These are phyloP conservation scores for Xestobium rufovillosum DNA, from an alignment of 2,888 invertebrate species.

Conservation along the genomic window DNA sequence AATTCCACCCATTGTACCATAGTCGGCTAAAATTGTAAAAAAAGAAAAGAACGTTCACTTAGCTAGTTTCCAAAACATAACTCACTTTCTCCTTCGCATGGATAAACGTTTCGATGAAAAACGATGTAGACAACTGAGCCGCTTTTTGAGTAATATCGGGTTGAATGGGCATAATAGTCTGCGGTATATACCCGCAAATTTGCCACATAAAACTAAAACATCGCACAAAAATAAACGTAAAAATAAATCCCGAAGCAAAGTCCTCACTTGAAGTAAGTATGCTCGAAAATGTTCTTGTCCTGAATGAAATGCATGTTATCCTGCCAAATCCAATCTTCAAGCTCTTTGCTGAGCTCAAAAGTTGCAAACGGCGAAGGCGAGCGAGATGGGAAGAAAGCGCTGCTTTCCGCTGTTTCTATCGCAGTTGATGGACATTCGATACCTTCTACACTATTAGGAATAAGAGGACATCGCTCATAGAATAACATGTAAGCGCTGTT, in stretches of 20 bases:
- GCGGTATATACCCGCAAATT: slow-evolving; percentile 89
- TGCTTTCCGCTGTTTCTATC: slow-evolving; percentile 28
- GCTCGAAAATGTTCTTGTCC: slow-evolving; percentile 93
- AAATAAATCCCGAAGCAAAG: slow-evolving; percentile 2
- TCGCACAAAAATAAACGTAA: not conserved
- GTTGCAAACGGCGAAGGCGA: slow-evolving; percentile 25
- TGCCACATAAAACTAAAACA: slow-evolving; percentile 86
- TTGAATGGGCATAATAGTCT: slow-evolving; percentile 70
- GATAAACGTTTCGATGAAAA: slow-evolving; percentile 93
- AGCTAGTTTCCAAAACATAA: slow-evolving; percentile 8
- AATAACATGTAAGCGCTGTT: slow-evolving; percentile 97
- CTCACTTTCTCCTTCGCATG: slow-evolving; percentile 90
- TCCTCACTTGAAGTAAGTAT: slow-evolving; percentile 85
- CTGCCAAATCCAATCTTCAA: slow-evolving; percentile 95
- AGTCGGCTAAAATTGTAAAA: slow-evolving; percentile 58
- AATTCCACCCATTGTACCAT: slow-evolving; percentile 96
- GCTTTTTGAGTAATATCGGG: slow-evolving; percentile 79
- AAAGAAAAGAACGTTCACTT: slow-evolving; percentile 14
- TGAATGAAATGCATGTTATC: slow-evolving; percentile 93
- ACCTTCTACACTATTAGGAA: slow-evolving; percentile 37
- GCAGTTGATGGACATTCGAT: slow-evolving; percentile 34
- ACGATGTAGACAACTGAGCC: slow-evolving; percentile 83
- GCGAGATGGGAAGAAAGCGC: slow-evolving; percentile 13
- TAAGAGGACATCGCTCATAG: slow-evolving; percentile 69
- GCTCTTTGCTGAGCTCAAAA: slow-evolving; percentile 64